A percentile compares a stretch with the other conserved stretches of the same genome.
These are phyloP conservation scores for Decapterus maruadsi DNA, from an alignment of 2,797 vertebrate species.

Conservation along the genomic window DNA sequence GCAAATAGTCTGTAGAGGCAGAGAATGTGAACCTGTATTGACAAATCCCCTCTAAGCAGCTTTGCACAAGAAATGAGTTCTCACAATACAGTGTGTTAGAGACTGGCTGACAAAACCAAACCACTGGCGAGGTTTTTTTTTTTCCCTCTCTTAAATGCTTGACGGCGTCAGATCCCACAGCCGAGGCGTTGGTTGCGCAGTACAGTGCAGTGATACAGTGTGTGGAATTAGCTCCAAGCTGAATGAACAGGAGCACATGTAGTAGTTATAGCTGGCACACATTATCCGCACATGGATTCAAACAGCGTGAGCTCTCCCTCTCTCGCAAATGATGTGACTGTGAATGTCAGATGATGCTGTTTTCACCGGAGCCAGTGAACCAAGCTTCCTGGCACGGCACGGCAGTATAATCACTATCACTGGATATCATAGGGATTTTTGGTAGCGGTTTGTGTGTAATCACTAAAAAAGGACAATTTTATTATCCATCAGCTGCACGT, in stretches of 20 bases:
- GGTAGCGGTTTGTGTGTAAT: not conserved
- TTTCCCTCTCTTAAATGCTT: slow-evolving; percentile 12
- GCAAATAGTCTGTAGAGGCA: slow-evolving; percentile 42
- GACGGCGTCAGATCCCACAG: slow-evolving; percentile 31
- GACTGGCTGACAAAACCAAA: slow-evolving; percentile 48
- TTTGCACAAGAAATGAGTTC: slow-evolving; percentile 75
- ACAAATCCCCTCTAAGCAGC: slow-evolving; percentile 82
- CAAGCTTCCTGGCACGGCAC: slow-evolving; percentile 9
- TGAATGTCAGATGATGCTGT: slow-evolving; percentile 66
- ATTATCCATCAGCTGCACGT: not conserved
- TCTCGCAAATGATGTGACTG: slow-evolving; percentile 41
- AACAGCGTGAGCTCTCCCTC: slow-evolving; percentile 33
- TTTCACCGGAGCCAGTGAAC: slow-evolving; percentile 35
- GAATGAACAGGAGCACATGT: slow-evolving; percentile 49
- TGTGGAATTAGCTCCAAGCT: slow-evolving; percentile 53
- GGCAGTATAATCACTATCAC: not conserved
- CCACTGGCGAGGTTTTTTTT: slow-evolving; percentile 28
- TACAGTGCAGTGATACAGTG: slow-evolving; percentile 4
- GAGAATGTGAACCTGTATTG: slow-evolving; percentile 62
- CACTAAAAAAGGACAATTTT: not conserved
- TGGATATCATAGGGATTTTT: not conserved
- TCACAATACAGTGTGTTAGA: slow-evolving; percentile 59
- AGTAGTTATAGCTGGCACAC: slow-evolving; percentile 42
- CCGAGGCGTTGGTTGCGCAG: not conserved
- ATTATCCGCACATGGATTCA: slow-evolving; percentile 55